phyloP scores from a whole-genome alignment of 2,797 vertebrate species.

The Natrix natrix region DNA sequence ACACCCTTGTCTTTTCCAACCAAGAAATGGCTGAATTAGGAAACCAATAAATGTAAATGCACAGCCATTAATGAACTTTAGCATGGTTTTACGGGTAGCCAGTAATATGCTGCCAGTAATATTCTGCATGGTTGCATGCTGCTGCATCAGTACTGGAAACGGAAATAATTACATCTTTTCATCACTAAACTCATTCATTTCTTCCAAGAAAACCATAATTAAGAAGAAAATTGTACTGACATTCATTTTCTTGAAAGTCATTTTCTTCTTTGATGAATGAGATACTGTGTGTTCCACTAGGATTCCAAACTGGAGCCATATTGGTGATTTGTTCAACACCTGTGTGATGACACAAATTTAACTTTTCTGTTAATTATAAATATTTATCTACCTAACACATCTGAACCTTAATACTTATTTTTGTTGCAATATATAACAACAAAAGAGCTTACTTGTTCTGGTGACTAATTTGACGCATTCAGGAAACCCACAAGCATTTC shows the following conservation, averaged over 20 bases:
- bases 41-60: conserved; percentile 35
- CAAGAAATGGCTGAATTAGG: conserved; percentile 30
- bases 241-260: background rate
- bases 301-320: background rate
- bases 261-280: background rate
- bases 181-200: background rate
- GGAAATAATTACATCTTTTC: background rate
- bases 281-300: background rate
- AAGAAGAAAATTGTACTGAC: background rate
- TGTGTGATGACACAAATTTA: background rate
- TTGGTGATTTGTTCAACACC: background rate
- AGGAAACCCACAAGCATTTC: background rate
- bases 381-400: background rate
- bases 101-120: background rate
- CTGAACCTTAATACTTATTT: background rate
- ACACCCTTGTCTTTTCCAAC: background rate
- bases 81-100: background rate
- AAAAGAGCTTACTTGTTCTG: background rate
- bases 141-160: background rate
- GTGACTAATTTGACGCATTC: background rate
- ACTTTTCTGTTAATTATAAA: background rate
- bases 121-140: background rate
- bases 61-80: conserved; percentile 30
- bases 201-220: background rate
- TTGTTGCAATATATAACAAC: background rate